A percentile compares a stretch with the other conserved stretches of the same genome.
Evolutionary conservation across 2,888 invertebrate genomes (phyloP).

Genomic region (Conomelus anceps): DNA sequence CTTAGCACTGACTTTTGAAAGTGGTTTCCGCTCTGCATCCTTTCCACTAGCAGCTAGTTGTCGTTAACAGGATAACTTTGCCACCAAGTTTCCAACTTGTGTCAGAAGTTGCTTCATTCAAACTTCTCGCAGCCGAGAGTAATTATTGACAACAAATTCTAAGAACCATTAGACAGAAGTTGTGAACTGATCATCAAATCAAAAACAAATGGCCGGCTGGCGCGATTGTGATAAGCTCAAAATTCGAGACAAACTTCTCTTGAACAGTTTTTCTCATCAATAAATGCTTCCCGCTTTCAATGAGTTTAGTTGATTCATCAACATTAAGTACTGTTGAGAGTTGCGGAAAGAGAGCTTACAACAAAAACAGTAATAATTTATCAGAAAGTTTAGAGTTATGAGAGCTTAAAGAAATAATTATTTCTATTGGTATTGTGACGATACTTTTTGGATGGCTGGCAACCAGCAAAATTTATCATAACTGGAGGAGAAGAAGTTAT

Average conservation of each 20-base stretch:
- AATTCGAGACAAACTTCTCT: background rate
- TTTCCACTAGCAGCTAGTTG: background rate
- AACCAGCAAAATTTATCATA: no score
- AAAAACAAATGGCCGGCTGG: background rate
- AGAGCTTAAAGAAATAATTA: background rate
- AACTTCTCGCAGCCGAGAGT: background rate
- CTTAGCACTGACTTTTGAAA: background rate
- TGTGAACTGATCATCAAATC: background rate
- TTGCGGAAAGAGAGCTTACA: background rate
- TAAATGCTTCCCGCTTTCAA: background rate
- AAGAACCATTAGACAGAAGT: background rate
- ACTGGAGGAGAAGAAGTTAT: no score
- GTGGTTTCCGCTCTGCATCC: background rate
- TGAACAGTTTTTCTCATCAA: background rate
- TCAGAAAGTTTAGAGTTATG: no score
- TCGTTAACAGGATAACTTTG: background rate
- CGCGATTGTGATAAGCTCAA: background rate
- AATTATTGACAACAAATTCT: background rate
- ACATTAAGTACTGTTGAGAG: background rate
- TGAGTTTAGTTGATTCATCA: background rate
- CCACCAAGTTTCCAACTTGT: background rate
- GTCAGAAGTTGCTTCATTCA: background rate
- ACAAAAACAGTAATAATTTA: background rate
- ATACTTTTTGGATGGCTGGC: no score
- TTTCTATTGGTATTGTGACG: no score